Percentiles rank a stretch among this genome's conserved stretches.
Conservation (phyloP, 2,888 invertebrate species). For the Elaeidobius kamerunicus region DNA sequence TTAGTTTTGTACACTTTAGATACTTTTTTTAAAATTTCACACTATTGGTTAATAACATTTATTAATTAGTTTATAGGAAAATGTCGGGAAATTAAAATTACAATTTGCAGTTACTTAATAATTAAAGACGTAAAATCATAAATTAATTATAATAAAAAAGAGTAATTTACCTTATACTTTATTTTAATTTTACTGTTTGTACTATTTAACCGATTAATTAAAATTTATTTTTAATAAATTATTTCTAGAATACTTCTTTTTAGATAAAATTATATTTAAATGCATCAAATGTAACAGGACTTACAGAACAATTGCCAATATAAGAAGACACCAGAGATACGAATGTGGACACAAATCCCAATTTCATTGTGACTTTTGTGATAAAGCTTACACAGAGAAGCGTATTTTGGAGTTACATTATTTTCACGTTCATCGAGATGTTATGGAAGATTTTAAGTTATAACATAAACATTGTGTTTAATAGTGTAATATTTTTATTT, state of each 20-base stretch:
- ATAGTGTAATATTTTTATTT: too few relatives aligned
- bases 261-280: constrained; percentile 10
- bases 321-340: constrained; percentile 46
- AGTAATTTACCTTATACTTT: too few relatives aligned
- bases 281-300: constrained; percentile 12
- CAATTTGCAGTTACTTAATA: too few relatives aligned
- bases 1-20: too few relatives aligned
- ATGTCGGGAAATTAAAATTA: too few relatives aligned
- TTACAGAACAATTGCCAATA: constrained; percentile 31
- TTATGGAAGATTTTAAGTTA: constrained; percentile 19
- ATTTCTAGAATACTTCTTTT: background rate
- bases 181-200: too few relatives aligned
- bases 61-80: too few relatives aligned
- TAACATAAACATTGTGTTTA: constrained; percentile 8
- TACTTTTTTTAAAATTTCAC: too few relatives aligned
- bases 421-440: constrained; percentile 19
- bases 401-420: constrained; percentile 26
- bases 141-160: too few relatives aligned
- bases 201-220: too few relatives aligned
- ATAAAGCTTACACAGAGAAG: constrained; percentile 19
- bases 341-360: constrained; percentile 34
- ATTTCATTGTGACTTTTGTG: constrained; percentile 24
- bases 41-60: too few relatives aligned
- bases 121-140: too few relatives aligned
- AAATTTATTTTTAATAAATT: background rate